These are phyloP conservation scores for Abscondita cerata DNA, from an alignment of 2,888 invertebrate species.

Conservation along the genomic window DNA sequence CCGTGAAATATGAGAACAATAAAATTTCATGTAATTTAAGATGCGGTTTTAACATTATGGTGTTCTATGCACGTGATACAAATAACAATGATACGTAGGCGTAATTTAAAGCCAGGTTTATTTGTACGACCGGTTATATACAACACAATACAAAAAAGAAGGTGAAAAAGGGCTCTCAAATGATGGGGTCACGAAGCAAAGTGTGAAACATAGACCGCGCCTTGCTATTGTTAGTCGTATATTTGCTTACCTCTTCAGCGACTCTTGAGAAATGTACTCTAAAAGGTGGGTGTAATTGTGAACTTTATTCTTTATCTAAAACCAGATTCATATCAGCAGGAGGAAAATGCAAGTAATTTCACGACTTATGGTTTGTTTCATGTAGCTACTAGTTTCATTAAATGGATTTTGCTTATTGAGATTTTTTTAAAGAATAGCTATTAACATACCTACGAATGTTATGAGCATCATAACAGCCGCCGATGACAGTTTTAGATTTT, in stretches of 20 bases:
- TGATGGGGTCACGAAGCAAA: conserved; percentile 31
- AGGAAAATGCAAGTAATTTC: no score
- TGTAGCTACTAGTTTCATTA: no score
- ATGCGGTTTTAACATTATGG: conserved; percentile 8
- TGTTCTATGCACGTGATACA: conserved; percentile 20
- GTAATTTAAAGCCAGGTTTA: conserved; percentile 29
- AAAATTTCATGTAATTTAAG: conserved; percentile 20
- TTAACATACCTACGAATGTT: no score
- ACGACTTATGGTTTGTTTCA: no score
- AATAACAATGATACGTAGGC: conserved; percentile 29
- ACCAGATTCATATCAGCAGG: no score
- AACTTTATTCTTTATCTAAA: conserved; percentile 11
- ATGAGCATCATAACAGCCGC: no score
- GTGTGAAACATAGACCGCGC: conserved; percentile 38
- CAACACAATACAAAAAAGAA: conserved; percentile 11
- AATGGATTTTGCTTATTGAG: no score
- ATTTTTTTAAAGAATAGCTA: no score
- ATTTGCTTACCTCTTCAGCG: conserved; percentile 18
- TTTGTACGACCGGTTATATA: conserved; percentile 20
- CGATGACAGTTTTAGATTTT: no score
- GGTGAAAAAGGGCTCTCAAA: conserved; percentile 25
- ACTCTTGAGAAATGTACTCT: conserved; percentile 9
- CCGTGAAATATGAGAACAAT: conserved; percentile 1
- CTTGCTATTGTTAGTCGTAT: conserved; percentile 32
- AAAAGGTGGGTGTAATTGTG: conserved; percentile 29